These are phyloP conservation scores for Scaptomyza parva DNA, from an alignment of 2,888 invertebrate species.

Conservation along the genomic window DNA sequence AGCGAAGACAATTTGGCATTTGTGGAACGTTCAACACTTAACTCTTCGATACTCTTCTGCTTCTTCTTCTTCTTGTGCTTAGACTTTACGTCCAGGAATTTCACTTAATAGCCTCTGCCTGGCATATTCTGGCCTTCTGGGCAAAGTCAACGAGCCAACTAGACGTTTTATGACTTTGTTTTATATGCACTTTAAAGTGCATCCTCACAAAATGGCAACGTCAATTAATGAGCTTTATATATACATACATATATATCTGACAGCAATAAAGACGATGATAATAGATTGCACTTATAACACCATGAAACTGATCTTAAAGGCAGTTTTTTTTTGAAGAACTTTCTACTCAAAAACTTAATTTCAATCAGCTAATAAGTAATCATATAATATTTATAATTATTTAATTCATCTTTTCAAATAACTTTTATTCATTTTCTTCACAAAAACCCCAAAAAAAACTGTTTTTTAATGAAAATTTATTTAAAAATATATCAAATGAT, in stretches of 20 bases:
- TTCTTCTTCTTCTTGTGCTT: too few species aligned
- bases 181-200: constrained; percentile 40
- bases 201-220: constrained; percentile 9
- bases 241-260: background rate
- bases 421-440: too few species aligned
- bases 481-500: too few species aligned
- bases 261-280: background rate
- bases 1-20: constrained; percentile 49
- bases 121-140: constrained; percentile 51
- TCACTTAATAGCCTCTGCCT: constrained; percentile 65
- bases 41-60: constrained; percentile 47
- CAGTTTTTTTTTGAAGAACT: background rate
- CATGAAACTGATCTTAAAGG: constrained; percentile 1
- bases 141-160: constrained; percentile 35
- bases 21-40: constrained; percentile 25
- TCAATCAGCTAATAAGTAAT: background rate
- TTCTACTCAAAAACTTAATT: background rate
- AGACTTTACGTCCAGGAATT: constrained; percentile 67
- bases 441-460: too few species aligned
- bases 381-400: too few species aligned
- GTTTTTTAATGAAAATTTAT: too few species aligned
- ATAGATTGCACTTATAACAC: constrained; percentile 9
- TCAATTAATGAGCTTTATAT: constrained; percentile 26
- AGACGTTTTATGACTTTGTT: constrained; percentile 59
- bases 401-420: too few species aligned